Percentiles rank a stretch among this genome's conserved stretches.
Evolutionary conservation across 1,140 invertebrate species (phyloP).

Genomic region (Oncopeltus fasciatus): DNA sequence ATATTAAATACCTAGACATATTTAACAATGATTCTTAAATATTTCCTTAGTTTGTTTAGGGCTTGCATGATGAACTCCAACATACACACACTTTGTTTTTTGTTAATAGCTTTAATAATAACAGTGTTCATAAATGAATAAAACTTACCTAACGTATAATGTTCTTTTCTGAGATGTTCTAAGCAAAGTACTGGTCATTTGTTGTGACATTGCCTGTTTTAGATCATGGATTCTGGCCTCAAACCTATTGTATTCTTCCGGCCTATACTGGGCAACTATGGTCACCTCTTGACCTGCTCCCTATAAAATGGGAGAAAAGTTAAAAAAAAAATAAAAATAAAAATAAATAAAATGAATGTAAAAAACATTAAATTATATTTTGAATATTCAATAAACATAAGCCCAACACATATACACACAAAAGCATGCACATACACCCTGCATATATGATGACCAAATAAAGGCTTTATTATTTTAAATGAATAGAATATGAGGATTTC

Average conservation of each 20-base stretch:
- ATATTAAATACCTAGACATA: too few relatives aligned
- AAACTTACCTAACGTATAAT: slow-evolving; percentile 38
- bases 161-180: slow-evolving; percentile 49
- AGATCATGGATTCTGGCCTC: slow-evolving; percentile 97
- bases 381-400: neutral
- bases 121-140: neutral
- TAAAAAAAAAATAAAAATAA: neutral
- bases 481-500: too few relatives aligned
- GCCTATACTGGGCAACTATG: slow-evolving; percentile 83
- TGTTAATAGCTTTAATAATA: too few relatives aligned
- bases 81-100: too few relatives aligned
- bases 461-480: too few relatives aligned
- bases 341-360: neutral
- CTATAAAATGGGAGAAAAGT: slow-evolving; percentile 33
- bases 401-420: neutral
- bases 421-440: too few relatives aligned
- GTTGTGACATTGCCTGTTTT: slow-evolving; percentile 71
- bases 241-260: slow-evolving; percentile 95
- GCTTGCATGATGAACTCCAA: too few relatives aligned
- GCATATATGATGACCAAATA: too few relatives aligned
- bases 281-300: slow-evolving; percentile 83
- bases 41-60: too few relatives aligned
- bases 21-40: too few relatives aligned
- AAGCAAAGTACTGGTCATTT: slow-evolving; percentile 42
- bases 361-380: neutral